A percentile compares a stretch with the other conserved stretches of the same genome.
These are phyloP conservation scores for Propithecus deckenii DNA, from an alignment of 2,797 vertebrate species.

Conservation along the genomic window DNA sequence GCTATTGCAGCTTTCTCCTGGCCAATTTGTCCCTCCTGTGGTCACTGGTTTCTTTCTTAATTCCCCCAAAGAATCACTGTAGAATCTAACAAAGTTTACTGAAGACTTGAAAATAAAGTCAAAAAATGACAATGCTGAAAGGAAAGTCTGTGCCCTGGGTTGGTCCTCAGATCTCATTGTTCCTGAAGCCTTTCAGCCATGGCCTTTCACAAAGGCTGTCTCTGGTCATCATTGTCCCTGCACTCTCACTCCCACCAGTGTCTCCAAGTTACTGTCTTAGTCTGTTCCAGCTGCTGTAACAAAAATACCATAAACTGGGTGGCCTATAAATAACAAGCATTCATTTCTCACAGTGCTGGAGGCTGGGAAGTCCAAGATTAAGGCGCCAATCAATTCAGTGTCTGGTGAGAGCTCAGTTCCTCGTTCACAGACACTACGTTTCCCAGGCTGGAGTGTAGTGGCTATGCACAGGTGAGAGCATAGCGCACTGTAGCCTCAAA, in stretches of 20 bases:
- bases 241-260: rapidly evolving
- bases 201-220: background rate
- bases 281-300: background rate
- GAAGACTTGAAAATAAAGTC: background rate
- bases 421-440: background rate
- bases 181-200: background rate
- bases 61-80: background rate
- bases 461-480: background rate
- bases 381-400: background rate
- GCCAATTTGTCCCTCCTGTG: background rate
- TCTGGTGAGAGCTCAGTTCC: background rate
- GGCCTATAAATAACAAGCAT: background rate
- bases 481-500: background rate
- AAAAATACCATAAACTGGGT: background rate
- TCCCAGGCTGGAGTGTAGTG: background rate
- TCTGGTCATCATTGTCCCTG: rapidly evolving
- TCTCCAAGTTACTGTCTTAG: background rate
- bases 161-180: background rate
- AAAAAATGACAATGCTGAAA: background rate
- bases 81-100: background rate
- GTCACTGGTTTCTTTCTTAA: background rate
- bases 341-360: background rate
- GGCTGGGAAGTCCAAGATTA: background rate
- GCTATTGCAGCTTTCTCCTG: background rate
- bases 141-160: background rate